phyloP scores from a whole-genome alignment of 2,888 invertebrate species.

The Dioctria rufipes region DNA sequence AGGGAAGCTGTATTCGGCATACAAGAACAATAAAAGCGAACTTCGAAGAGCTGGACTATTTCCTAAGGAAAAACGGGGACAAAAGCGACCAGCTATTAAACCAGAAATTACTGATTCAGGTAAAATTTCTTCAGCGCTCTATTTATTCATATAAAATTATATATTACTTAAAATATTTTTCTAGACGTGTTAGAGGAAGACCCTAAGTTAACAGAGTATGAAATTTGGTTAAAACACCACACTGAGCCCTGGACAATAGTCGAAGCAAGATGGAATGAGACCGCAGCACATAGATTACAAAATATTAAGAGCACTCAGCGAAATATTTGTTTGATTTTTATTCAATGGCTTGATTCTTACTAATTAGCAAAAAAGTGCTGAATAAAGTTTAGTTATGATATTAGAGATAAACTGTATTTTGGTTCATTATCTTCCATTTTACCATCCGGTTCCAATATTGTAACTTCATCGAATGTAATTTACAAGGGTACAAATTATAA shows the following conservation, averaged over 20 bases:
- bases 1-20: background rate
- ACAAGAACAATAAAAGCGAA: background rate
- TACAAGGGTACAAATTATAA: background rate
- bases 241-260: background rate
- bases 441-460: background rate
- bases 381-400: too few relatives aligned
- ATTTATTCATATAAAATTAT: background rate
- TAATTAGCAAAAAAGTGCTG: too few relatives aligned
- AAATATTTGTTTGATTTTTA: background rate
- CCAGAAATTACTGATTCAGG: background rate
- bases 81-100: background rate
- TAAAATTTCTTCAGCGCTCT: background rate
- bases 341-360: background rate
- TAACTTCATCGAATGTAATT: background rate
- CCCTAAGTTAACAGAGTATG: too few relatives aligned
- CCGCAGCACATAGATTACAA: background rate
- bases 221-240: too few relatives aligned
- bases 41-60: conserved; percentile 4
- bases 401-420: too few relatives aligned
- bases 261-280: too few relatives aligned
- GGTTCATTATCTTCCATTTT: conserved; percentile 2
- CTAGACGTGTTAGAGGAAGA: too few relatives aligned
- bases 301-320: background rate
- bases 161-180: background rate
- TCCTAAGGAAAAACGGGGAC: conserved; percentile 13